Base-by-base conservation (phyloP, 2,797 vertebrate genomes). In the Lindbergichthys nudifrons region DNA sequence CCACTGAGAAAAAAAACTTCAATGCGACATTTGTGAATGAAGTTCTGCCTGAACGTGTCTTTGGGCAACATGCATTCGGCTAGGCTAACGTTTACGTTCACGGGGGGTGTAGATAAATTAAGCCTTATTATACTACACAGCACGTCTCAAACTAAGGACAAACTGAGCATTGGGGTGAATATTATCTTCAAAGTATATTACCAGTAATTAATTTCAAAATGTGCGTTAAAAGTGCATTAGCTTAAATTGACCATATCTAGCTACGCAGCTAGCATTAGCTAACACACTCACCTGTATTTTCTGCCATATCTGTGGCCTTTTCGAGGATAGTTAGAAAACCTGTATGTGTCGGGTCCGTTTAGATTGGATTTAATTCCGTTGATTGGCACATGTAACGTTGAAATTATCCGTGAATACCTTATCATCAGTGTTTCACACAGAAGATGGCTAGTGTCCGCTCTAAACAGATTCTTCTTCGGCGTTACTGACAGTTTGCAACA, bases 201-300 rank as follows among this genome's bases (percentile, higher is more conserved):
- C 2, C 23, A 16, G 14, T 6, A 43, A 36, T 32, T 45, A 0
- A 21, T 19, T 8, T 18, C 0, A 43, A 13, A 48, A 18, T 50
- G 7, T 21, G 2, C 3, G 26, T 2, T 10, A 16, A 66, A 51
- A 36, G 3, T 8, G 39, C 26, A 15, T 39, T 84, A 77, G 48
- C 72, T 47, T 36, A 6, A 18, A 45, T 18, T 62, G 26, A 69
- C 30, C 59, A 45, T 3, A 26, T 19, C 47, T 62, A 74, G 81
- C 84, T 79, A 68, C 15, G 5, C 3, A 54, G 81, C 80, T 88
- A 89, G 45, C 71, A 21, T 52, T 70, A 80, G 77, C 79, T 26
- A 11, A 59, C 23, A 50, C 18, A 86, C 89, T 91, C 53, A 93
- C 92, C 92, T 75, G 84, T 56, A 52, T 80, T 87, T 81, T 93